phyloP scores from a whole-genome alignment of 2,113 vertebrate species.

The Abramis brama region DNA sequence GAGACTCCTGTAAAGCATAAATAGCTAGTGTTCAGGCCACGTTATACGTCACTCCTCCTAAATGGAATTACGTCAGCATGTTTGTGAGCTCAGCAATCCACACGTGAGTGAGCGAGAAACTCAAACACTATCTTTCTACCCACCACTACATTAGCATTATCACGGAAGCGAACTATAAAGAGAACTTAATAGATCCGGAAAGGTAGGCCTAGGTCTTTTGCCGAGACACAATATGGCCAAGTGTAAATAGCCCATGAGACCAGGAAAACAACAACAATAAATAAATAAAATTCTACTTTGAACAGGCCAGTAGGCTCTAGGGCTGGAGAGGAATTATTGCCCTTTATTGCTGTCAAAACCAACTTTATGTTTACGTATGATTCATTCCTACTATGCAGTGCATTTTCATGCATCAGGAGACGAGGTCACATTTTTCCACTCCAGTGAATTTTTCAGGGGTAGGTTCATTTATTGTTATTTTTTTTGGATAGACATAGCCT shows the following conservation, averaged over 20 bases:
- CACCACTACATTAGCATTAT: not conserved
- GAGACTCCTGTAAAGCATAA: not conserved
- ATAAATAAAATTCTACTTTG: not conserved
- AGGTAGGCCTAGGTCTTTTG: not conserved
- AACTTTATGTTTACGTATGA: not conserved
- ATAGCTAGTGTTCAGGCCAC: not conserved
- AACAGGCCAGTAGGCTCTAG: not conserved
- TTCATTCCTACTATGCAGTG: not conserved
- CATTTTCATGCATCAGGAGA: not conserved
- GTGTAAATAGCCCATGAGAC: not conserved
- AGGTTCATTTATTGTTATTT: not conserved
- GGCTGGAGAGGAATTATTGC: not conserved
- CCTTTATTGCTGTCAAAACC: constrained; percentile 2
- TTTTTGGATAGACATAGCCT: not conserved
- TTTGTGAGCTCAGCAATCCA: not conserved
- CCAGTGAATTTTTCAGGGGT: not conserved
- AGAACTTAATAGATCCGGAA: not conserved
- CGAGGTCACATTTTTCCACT: not conserved
- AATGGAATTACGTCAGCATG: not conserved
- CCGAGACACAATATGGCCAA: not conserved
- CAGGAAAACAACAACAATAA: not conserved
- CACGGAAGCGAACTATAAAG: not conserved
- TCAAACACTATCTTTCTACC: not conserved
- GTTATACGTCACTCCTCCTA: not conserved
- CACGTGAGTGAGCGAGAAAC: not conserved